Conservation (phyloP, 2,797 vertebrate species). For the Lepidocolaptes lacrymiger region DNA sequence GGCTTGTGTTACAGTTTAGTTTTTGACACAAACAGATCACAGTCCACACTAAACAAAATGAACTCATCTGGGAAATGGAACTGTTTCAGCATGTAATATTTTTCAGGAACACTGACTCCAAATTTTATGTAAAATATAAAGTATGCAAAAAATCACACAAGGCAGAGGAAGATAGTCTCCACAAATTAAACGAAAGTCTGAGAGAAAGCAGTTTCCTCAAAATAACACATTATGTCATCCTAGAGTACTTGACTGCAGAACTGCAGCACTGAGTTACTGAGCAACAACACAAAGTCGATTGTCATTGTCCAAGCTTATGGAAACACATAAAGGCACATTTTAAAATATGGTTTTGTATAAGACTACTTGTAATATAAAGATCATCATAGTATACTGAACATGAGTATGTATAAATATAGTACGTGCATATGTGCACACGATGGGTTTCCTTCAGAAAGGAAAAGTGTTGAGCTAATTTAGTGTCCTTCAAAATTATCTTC, state of each 20-base stretch:
- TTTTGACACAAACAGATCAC: not conserved
- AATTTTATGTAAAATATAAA: not conserved
- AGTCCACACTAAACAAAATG: not conserved
- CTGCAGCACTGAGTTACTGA: not conserved
- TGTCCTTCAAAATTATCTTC: not conserved
- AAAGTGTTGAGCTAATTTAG: not conserved
- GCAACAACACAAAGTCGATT: not conserved
- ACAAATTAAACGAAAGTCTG: not conserved
- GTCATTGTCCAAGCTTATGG: not conserved
- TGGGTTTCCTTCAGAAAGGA: not conserved
- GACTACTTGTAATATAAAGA: not conserved
- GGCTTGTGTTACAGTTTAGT: not conserved
- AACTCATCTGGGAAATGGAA: not conserved
- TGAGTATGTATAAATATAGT: not conserved
- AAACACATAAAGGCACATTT: not conserved
- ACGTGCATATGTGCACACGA: not conserved
- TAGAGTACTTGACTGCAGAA: not conserved
- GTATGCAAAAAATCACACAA: not conserved
- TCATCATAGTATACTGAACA: not conserved
- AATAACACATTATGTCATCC: not conserved
- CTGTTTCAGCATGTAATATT: not conserved
- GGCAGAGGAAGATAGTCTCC: not conserved
- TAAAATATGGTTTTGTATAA: not conserved
- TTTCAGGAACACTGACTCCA: not conserved
- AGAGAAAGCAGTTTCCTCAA: not conserved